phyloP scores from a whole-genome alignment of 2,113 vertebrate species.

The Equus przewalskii region DNA sequence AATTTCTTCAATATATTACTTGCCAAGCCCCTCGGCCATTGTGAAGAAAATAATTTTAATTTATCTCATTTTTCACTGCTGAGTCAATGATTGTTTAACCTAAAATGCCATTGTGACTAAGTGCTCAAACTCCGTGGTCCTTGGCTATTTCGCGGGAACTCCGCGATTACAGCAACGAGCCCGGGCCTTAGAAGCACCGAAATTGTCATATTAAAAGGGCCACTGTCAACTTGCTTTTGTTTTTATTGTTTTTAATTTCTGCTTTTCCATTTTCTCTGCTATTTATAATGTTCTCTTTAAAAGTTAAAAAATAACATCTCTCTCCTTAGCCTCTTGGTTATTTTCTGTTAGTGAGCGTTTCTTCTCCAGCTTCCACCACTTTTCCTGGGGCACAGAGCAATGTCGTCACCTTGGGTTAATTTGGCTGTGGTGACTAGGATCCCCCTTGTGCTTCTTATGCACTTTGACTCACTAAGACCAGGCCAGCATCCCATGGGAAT shows the following conservation, averaged over 20 bases:
- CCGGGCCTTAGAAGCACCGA: slow-evolving; percentile 74
- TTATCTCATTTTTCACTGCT: slow-evolving; percentile 91
- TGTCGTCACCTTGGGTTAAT: slow-evolving; percentile 68
- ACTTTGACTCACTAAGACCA: neutral
- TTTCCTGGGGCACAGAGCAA: slow-evolving; percentile 61
- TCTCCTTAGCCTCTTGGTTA: slow-evolving; percentile 76
- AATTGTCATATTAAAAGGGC: slow-evolving; percentile 80
- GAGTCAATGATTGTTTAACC: slow-evolving; percentile 91
- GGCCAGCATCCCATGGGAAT: neutral
- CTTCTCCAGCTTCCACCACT: neutral
- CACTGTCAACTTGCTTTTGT: slow-evolving; percentile 77
- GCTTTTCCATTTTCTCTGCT: slow-evolving; percentile 75
- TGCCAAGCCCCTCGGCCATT: slow-evolving; percentile 88
- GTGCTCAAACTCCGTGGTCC: slow-evolving; percentile 85
- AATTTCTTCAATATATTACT: slow-evolving; percentile 91
- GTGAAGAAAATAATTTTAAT: slow-evolving; percentile 91
- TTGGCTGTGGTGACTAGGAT: slow-evolving; percentile 33
- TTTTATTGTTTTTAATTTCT: slow-evolving; percentile 86
- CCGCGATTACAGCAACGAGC: slow-evolving; percentile 82
- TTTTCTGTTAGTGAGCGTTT: slow-evolving; percentile 72
- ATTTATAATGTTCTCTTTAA: slow-evolving; percentile 85
- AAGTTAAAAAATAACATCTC: slow-evolving; percentile 84
- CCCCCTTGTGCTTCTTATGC: slow-evolving; percentile 6
- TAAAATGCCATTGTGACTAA: slow-evolving; percentile 89
- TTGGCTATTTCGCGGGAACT: slow-evolving; percentile 84